Conservation (phyloP, 2,797 vertebrate species). For the Syngnathus rostellatus region DNA sequence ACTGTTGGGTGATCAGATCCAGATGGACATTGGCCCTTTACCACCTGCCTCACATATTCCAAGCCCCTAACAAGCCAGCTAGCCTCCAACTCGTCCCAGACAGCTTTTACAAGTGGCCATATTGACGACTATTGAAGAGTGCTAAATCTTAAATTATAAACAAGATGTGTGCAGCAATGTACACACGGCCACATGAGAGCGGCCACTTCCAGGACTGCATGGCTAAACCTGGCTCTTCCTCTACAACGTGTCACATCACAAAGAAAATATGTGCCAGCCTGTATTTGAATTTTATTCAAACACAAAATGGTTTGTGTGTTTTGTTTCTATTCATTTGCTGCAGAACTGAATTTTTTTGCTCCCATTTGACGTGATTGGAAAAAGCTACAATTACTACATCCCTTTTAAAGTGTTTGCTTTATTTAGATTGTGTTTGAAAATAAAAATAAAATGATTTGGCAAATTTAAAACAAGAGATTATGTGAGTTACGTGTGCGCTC, state of each 20-base stretch:
- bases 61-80: slow-evolving; percentile 60
- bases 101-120: slow-evolving; percentile 64
- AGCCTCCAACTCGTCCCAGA: slow-evolving; percentile 57
- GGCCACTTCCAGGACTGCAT: slow-evolving; percentile 40
- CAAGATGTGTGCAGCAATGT: slow-evolving; percentile 50
- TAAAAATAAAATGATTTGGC: no score
- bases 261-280: slow-evolving; percentile 23
- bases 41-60: slow-evolving; percentile 63
- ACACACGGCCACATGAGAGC: slow-evolving; percentile 58
- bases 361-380: slow-evolving; percentile 68
- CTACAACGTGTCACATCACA: slow-evolving; percentile 33
- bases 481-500: slow-evolving; percentile 39
- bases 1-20: slow-evolving; percentile 75
- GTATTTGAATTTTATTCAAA: slow-evolving; percentile 40
- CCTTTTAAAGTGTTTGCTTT: no score
- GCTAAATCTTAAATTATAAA: slow-evolving; percentile 68
- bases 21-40: slow-evolving; percentile 66
- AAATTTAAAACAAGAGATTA: slow-evolving; percentile 15
- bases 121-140: slow-evolving; percentile 65
- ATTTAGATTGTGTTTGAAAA: no score
- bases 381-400: slow-evolving; percentile 61
- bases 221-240: slow-evolving; percentile 34
- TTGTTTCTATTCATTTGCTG: neutral
- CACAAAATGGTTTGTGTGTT: neutral
- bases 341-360: slow-evolving; percentile 12